Evolutionary conservation across 2,888 invertebrate genomes (phyloP).

Genomic region (Parochlus steinenii): DNA sequence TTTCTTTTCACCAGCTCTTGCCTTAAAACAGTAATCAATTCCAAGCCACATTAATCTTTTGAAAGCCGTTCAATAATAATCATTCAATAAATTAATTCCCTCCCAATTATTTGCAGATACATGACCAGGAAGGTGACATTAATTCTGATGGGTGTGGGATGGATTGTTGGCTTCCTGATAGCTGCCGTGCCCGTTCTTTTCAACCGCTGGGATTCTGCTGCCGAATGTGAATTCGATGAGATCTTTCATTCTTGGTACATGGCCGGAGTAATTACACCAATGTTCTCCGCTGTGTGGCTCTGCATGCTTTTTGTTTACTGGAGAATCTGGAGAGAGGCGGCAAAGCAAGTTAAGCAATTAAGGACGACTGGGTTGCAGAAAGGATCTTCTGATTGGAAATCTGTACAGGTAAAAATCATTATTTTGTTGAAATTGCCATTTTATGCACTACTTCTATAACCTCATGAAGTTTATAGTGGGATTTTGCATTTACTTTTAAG

Average conservation of each 20-base stretch:
- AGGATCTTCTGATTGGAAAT: conserved; percentile 51
- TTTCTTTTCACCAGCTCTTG: too few species aligned
- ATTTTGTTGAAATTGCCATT: too few species aligned
- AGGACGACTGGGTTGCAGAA: conserved; percentile 38
- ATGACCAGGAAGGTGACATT: conserved; percentile 53
- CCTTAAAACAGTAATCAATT: too few species aligned
- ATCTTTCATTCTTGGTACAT: conserved; percentile 35
- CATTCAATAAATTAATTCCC: too few species aligned
- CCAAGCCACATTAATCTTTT: too few species aligned
- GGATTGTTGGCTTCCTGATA: conserved; percentile 47
- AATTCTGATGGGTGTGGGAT: conserved; percentile 45
- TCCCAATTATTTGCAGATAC: conserved; percentile 25
- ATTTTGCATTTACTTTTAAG: too few species aligned
- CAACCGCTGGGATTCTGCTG: conserved; percentile 51
- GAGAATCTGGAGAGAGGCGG: conserved; percentile 63
- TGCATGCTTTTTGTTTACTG: conserved; percentile 59
- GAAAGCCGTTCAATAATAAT: too few species aligned
- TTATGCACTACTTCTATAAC: too few species aligned
- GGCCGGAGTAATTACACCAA: conserved; percentile 43
- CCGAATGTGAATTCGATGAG: conserved; percentile 50
- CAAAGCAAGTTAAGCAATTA: conserved; percentile 50
- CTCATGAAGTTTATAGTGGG: too few species aligned
- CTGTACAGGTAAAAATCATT: conserved; percentile 53
- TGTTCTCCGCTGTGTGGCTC: conserved; percentile 56
- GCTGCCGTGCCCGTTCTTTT: conserved; percentile 58